Evolutionary conservation across 2,888 invertebrate species (phyloP), one percentile per base, ranked within the genome.

Genomic region (Epirrhoe tristata): DNA sequence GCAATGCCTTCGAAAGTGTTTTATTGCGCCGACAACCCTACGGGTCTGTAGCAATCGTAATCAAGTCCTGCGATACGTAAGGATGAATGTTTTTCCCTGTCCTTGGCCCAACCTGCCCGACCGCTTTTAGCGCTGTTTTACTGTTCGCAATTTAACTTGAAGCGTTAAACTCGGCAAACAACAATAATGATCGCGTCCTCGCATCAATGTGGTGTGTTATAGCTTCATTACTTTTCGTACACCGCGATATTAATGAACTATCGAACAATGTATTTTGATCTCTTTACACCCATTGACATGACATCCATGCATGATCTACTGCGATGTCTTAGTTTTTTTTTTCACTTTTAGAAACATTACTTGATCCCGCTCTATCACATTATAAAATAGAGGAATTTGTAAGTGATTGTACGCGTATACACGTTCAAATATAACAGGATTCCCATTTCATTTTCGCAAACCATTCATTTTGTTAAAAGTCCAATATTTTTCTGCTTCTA

Each of bases 91-190:
- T 78, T 69, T 71, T 76, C 73, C 70, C 74, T 73, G 79, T 81
- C 78, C 78, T 78, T 78, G 77, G 79, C 78, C 78, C 76, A 83
- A 86, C 87, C 84, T 81, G 85, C 83, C 84, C 78, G 81, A 85
- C 87, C 82, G 82, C 88, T 89, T 90, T 90, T 90, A 91, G 86
- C 71, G 83, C 82, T 78, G 84, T 90, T 90, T 90, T 89, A 90
- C 86, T 86, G 89, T 86, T 87, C 77, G 88, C 90, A 89, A 90
- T 92, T 89, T 88, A 90, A 90, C 89, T 91, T 86, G 82, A 82
- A 85, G 82, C 88, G 85, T 89, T 84, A 88, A 86, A 87, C 85
- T 85, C 81, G 76, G 83, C 88, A 85, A 87, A 86, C 86, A 86
- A 81, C 82, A 82, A 84, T 80, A 83, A 82, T 84, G 82, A 83